These are phyloP conservation scores for Danaus melanippus DNA, from an alignment of 1,140 invertebrate species.

Conservation along the genomic window DNA sequence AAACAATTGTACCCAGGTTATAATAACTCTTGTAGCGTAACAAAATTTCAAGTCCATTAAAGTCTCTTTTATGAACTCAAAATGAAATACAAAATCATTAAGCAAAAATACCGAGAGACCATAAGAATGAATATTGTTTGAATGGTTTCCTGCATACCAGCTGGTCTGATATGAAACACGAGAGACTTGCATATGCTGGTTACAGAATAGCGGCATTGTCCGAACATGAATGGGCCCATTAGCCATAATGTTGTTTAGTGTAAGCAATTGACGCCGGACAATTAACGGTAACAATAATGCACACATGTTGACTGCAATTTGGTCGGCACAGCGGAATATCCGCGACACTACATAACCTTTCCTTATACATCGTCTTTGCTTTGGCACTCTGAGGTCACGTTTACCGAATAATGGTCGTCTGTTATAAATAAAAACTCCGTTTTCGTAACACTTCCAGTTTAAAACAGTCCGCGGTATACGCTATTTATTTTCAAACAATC, in stretches of 20 bases:
- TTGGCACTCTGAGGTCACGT: no score
- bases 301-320: slow-evolving; percentile 10
- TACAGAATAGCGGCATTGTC: slow-evolving; percentile 35
- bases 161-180: slow-evolving; percentile 30
- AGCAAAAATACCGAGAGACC: slow-evolving; percentile 13
- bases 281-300: slow-evolving; percentile 18
- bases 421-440: no score
- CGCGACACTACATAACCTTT: no score
- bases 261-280: slow-evolving; percentile 17
- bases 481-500: no score
- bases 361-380: no score
- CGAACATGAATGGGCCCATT: slow-evolving; percentile 20
- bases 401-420: no score
- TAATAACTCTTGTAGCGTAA: slow-evolving; percentile 2
- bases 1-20: neutral
- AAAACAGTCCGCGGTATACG: no score
- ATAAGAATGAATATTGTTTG: slow-evolving; percentile 27
- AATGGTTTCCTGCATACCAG: slow-evolving; percentile 27
- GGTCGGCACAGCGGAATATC: neutral
- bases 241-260: slow-evolving; percentile 16
- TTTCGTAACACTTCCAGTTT: no score
- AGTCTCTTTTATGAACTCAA: neutral
- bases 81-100: slow-evolving; percentile 6
- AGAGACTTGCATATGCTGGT: slow-evolving; percentile 30
- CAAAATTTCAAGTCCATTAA: slow-evolving; percentile 8